Evolutionary conservation across 2,888 invertebrate species (phyloP).

Genomic region (Teinopalpus imperialis): DNA sequence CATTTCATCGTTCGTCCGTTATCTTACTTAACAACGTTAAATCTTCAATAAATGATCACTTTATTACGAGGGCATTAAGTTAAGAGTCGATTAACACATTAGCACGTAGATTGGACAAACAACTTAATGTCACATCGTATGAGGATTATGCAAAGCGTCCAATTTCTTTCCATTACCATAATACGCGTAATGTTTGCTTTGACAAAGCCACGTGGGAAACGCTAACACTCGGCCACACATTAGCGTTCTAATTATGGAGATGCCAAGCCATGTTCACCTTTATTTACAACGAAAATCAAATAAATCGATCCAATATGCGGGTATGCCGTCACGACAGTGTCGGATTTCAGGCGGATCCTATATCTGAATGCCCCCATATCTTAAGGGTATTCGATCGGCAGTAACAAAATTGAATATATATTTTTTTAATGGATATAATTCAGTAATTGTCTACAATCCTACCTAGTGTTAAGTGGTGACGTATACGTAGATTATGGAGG

Average conservation of each 20-base stretch:
- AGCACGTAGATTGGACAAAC: slow-evolving; percentile 41
- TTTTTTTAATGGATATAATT: no score
- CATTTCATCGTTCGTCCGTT: slow-evolving; percentile 52
- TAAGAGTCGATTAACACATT: background rate
- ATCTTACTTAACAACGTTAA: slow-evolving; percentile 35
- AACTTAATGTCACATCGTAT: slow-evolving; percentile 67
- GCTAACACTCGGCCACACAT: slow-evolving; percentile 42
- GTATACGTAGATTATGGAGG: no score
- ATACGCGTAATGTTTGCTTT: slow-evolving; percentile 57
- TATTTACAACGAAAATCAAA: slow-evolving; percentile 23
- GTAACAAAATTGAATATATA: background rate
- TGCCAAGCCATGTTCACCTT: slow-evolving; percentile 30
- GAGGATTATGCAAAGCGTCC: slow-evolving; percentile 73
- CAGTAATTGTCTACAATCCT: no score
- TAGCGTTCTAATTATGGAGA: slow-evolving; percentile 5
- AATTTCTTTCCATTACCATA: slow-evolving; percentile 69
- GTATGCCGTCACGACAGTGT: slow-evolving; percentile 19
- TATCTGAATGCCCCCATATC: slow-evolving; percentile 16
- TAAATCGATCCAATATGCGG: slow-evolving; percentile 21
- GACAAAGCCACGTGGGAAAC: slow-evolving; percentile 66
- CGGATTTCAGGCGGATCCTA: slow-evolving; percentile 16
- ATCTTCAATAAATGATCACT: slow-evolving; percentile 22
- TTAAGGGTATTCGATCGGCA: background rate
- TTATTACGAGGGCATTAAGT: slow-evolving; percentile 29
- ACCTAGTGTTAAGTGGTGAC: no score